These are phyloP conservation scores for Nesogale talazaci DNA, from an alignment of 2,113 vertebrate genomes.

Conservation along the genomic window DNA sequence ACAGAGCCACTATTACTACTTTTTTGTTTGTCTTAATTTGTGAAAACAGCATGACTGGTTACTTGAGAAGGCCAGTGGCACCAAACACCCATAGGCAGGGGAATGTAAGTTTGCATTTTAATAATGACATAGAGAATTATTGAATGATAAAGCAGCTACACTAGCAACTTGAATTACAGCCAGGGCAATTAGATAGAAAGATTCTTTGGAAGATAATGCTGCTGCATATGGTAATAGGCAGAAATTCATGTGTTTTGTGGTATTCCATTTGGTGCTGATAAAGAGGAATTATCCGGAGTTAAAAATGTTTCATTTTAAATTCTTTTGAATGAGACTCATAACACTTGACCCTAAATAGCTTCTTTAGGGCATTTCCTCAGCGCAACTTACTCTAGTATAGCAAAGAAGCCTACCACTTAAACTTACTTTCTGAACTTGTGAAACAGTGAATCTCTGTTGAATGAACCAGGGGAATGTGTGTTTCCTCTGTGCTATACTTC, in stretches of 20 bases:
- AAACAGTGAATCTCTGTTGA: too few species aligned
- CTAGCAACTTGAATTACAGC: not conserved
- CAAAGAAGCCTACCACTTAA: too few species aligned
- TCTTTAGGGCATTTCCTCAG: too few species aligned
- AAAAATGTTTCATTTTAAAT: too few species aligned
- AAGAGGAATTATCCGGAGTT: not conserved
- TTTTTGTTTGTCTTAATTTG: constrained; percentile 20
- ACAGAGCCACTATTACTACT: not conserved
- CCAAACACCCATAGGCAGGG: not conserved
- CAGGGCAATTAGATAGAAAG: not conserved
- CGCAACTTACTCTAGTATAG: too few species aligned
- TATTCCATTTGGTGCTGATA: not conserved
- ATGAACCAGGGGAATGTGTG: too few species aligned
- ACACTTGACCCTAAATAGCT: too few species aligned
- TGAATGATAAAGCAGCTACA: not conserved
- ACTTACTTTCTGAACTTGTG: too few species aligned
- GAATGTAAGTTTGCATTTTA: constrained; percentile 20
- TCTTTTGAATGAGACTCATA: too few species aligned
- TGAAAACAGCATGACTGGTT: not conserved
- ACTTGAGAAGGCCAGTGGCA: not conserved
- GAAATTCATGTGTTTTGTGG: not conserved
- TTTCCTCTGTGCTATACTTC: too few species aligned
- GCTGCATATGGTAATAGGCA: not conserved
- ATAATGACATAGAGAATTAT: not conserved
- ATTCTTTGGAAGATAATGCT: not conserved